A percentile compares a stretch with the other conserved stretches of the same genome.
These are phyloP conservation scores for Muscina levida DNA, from an alignment of 2,888 invertebrate genomes.

Conservation along the genomic window DNA sequence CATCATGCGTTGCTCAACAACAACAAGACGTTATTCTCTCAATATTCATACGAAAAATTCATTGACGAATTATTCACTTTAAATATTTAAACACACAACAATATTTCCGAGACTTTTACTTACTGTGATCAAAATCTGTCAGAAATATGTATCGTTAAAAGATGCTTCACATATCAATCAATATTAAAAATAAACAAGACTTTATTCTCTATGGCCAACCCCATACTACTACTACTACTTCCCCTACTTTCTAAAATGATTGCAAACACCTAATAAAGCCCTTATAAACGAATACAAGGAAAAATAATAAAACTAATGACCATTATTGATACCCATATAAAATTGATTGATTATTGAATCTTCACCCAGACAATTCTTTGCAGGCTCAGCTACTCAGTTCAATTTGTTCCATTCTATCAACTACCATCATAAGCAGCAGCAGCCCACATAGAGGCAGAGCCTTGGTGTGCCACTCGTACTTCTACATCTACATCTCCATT, in stretches of 20 bases:
- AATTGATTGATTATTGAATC: constrained; percentile 61
- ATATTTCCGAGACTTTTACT: too few relatives aligned
- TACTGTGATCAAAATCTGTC: background rate
- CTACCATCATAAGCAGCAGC: constrained; percentile 31
- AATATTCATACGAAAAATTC: too few relatives aligned
- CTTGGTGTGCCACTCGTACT: constrained; percentile 2
- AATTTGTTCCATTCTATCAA: constrained; percentile 26
- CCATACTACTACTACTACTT: background rate
- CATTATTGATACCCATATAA: constrained; percentile 57
- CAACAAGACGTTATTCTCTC: too few relatives aligned
- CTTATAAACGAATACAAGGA: constrained; percentile 34
- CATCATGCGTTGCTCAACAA: too few relatives aligned
- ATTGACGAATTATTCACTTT: too few relatives aligned
- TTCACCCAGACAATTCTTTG: constrained; percentile 33
- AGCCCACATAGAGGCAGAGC: background rate
- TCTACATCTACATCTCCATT: background rate
- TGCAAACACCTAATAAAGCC: constrained; percentile 53
- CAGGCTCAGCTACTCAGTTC: constrained; percentile 22
- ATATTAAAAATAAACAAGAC: constrained; percentile 8
- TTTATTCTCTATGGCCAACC: too few relatives aligned
- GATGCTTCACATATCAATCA: constrained; percentile 1
- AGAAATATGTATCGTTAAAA: constrained; percentile 4
- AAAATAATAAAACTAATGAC: constrained; percentile 55
- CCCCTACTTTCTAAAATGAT: background rate
- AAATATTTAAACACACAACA: too few relatives aligned